phyloP scores from a whole-genome alignment of 2,888 invertebrate genomes.

The Gastracanthus pulcherrimus region DNA sequence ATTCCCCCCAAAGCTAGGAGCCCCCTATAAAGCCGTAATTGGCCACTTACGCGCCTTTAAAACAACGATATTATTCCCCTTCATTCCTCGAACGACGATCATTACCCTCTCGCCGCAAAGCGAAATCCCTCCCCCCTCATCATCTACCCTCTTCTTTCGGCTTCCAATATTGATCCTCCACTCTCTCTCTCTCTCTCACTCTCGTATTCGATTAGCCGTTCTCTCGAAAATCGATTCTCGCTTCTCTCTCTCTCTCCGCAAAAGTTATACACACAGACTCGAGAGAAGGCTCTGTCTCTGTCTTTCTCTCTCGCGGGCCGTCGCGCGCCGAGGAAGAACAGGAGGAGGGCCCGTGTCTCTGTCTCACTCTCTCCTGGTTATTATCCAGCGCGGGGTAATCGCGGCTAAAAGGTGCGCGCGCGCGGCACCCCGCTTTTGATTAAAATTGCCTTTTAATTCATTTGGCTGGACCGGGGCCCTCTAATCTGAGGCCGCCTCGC shows the following conservation, averaged over 20 bases:
- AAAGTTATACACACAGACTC: constrained; percentile 57
- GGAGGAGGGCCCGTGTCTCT: constrained; percentile 63
- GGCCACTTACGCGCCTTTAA: constrained; percentile 50
- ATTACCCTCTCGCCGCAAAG: constrained; percentile 33
- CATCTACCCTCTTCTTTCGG: background rate
- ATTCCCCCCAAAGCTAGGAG: too few species aligned
- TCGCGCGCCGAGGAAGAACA: constrained; percentile 32
- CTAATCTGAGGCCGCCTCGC: constrained; percentile 74
- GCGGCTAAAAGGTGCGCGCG: constrained; percentile 76
- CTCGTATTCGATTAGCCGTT: constrained; percentile 52
- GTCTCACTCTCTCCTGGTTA: constrained; percentile 67
- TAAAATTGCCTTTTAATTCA: constrained; percentile 78
- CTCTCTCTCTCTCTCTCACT: too few species aligned
- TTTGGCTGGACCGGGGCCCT: constrained; percentile 74
- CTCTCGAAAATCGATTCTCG: constrained; percentile 51
- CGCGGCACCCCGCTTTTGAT: constrained; percentile 74
- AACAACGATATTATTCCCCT: constrained; percentile 54
- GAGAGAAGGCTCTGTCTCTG: too few species aligned
- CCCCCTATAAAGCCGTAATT: constrained; percentile 46
- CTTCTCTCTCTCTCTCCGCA: constrained; percentile 37
- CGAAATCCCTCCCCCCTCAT: too few species aligned
- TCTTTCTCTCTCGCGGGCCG: constrained; percentile 25
- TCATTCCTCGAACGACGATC: constrained; percentile 48
- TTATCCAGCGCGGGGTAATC: constrained; percentile 75
- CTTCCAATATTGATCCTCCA: constrained; percentile 47